Conservation (phyloP, 2,113 vertebrate genomes). For the Phrynosoma blainvillii region DNA sequence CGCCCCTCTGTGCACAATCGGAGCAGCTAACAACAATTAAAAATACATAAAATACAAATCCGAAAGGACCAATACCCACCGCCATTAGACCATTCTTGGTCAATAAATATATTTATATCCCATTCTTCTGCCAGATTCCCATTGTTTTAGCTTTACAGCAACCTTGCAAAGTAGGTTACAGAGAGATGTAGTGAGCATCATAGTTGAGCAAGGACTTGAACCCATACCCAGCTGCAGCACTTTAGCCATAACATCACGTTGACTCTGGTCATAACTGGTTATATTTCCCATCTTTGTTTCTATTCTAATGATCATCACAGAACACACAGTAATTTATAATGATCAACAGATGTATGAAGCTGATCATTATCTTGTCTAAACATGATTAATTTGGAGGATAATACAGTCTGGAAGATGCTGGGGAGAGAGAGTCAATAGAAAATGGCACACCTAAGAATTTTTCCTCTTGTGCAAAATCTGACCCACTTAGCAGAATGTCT, state of each 20-base stretch:
- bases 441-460: not conserved
- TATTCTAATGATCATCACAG: not conserved
- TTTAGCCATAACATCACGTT: not conserved
- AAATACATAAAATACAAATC: too few relatives aligned
- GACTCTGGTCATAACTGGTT: not conserved
- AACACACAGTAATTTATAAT: not conserved
- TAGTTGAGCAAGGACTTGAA: not conserved
- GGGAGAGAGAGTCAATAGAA: not conserved
- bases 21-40: too few relatives aligned
- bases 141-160: not conserved
- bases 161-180: not conserved
- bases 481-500: not conserved
- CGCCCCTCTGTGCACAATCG: too few relatives aligned
- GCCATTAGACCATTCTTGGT: too few relatives aligned
- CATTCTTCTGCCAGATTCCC: too few relatives aligned
- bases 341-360: slow-evolving; percentile 31
- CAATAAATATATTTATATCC: too few relatives aligned
- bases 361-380: slow-evolving; percentile 38
- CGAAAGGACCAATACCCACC: too few relatives aligned
- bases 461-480: not conserved
- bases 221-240: not conserved
- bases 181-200: not conserved
- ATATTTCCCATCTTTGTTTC: not conserved
- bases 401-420: slow-evolving; percentile 18
- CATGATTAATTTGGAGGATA: slow-evolving; percentile 48